A percentile compares a stretch with the other conserved stretches of the same genome.
Conservation (phyloP, 2,797 vertebrate species). For the Pangasius larnaudii region DNA sequence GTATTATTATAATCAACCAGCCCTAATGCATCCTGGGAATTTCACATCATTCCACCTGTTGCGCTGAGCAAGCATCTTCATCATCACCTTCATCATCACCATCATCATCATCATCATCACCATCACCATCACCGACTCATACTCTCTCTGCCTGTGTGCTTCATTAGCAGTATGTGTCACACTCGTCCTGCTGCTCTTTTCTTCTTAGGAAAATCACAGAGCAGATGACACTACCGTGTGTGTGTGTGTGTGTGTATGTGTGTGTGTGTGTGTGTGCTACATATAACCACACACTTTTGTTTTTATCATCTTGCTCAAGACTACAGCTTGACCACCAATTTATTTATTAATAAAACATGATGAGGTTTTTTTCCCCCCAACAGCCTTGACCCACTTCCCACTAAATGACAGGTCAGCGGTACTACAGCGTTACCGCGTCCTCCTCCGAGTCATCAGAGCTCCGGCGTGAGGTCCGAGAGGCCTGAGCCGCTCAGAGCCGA, state of each 20-base stretch:
- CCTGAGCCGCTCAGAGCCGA: conserved; percentile 55
- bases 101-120: not conserved
- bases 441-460: too few relatives aligned
- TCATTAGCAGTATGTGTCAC: not conserved
- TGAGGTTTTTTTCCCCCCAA: not conserved
- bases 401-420: not conserved
- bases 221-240: not conserved
- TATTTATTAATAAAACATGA: not conserved
- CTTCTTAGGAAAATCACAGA: not conserved
- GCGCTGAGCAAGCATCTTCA: not conserved
- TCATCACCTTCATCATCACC: not conserved
- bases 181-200: not conserved
- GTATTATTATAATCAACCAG: not conserved
- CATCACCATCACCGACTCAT: not conserved
- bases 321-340: not conserved
- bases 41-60: not conserved
- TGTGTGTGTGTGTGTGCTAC: not conserved
- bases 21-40: not conserved
- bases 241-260: not conserved
- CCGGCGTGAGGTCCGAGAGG: conserved; percentile 12
- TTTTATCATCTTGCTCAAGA: not conserved
- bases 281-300: not conserved
- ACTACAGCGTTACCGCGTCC: not conserved
- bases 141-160: not conserved
- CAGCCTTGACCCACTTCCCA: not conserved